Base-by-base conservation (phyloP, 2,888 invertebrate genomes). In the Gandaritis pyraliata region DNA sequence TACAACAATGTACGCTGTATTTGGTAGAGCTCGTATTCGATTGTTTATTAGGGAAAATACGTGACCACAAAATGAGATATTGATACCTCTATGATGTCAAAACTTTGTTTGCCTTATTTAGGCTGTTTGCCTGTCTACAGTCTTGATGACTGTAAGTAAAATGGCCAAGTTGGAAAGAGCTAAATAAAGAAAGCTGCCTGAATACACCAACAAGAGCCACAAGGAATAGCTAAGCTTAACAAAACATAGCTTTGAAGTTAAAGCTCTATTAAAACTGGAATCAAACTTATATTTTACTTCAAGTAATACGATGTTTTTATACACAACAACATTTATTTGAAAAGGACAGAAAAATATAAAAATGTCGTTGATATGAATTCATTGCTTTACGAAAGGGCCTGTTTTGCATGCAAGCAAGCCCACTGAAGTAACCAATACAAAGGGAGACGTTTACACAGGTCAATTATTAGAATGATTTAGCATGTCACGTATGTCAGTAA, bases 371-470 rank as follows among this genome's bases (percentile, higher is more conserved):
- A 64, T 50, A 63, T 75, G 80, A 80, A 83, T 82, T 80, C 72
- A 59, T 84, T 86, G 76, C 81, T 76, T 86, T 87, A 77, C 82
- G 77, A 87, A 86, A 87, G 76, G 78, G 65, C 61, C 75, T 75
- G 73, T 67, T 88, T 83, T 75, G 80, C 80, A 87, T 87, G 82
- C 83, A 78, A 12, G 15, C 41, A 41, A 76, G 73, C 75, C 81
- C 74, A 80, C 80, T 71, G 60, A 65, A 70, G 61, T 69, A 66
- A 72, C 74, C 70, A 77, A 82, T 80, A 66, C 66, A 67, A 68
- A 63, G 58, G 58, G 59, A 57, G 47, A 73, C 75, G 3, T 23
- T 23, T 77, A 83, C 82, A 49, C 18, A 7, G 15, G 82, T 80
- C 80, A 15, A 7, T 54, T 23, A 6, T 23, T 23, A 23, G 33